phyloP scores from a whole-genome alignment of 2,797 vertebrate species.

The Prionace glauca region DNA sequence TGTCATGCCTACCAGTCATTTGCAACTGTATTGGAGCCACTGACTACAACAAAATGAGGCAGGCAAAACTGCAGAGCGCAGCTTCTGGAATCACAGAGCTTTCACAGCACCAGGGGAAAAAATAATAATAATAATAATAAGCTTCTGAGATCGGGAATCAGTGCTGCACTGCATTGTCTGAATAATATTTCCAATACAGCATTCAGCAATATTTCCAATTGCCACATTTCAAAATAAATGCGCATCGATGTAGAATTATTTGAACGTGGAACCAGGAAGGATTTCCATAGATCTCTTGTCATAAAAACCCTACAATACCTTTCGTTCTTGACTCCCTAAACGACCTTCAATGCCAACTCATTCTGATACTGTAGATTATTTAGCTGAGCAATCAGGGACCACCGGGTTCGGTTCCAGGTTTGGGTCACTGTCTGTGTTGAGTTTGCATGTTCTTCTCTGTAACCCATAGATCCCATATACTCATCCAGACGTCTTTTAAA shows the following conservation, averaged over 20 bases:
- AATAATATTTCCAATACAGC: not conserved
- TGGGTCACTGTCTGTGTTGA: too few relatives aligned
- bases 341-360: not conserved
- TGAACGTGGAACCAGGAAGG: not conserved
- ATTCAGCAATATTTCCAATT: not conserved
- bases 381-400: not conserved
- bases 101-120: too few relatives aligned
- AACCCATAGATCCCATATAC: too few relatives aligned
- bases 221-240: not conserved
- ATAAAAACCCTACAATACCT: too few relatives aligned
- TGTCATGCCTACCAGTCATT: conserved; percentile 63
- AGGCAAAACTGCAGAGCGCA: conserved; percentile 24
- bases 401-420: too few relatives aligned
- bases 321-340: not conserved
- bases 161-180: not conserved
- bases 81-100: too few relatives aligned
- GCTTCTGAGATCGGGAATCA: not conserved
- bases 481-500: too few relatives aligned
- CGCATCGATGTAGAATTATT: not conserved
- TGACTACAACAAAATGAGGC: conserved; percentile 45
- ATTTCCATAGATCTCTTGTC: too few relatives aligned
- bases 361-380: not conserved
- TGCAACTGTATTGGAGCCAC: conserved; percentile 62
- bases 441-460: too few relatives aligned
- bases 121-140: too few relatives aligned